A percentile compares a stretch with the other conserved stretches of the same genome.
phyloP scores from a whole-genome alignment of 2,113 vertebrate species.

The Daphoenositta chrysoptera region DNA sequence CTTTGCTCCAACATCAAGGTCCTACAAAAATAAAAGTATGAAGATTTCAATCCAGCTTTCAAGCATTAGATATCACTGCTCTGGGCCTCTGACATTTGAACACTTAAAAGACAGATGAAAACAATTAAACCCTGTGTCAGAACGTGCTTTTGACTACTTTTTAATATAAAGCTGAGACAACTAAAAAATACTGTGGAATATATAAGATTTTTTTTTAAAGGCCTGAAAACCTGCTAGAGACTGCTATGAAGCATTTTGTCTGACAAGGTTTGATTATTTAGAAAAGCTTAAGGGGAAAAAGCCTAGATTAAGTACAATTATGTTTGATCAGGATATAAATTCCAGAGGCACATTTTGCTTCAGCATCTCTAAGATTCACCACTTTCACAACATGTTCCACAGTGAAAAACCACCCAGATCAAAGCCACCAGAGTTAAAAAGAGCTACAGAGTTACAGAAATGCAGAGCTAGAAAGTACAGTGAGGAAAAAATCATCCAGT shows the following conservation, averaged over 20 bases:
- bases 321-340: not conserved
- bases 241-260: not conserved
- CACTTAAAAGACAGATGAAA: not conserved
- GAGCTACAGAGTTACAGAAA: not conserved
- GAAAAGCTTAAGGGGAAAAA: not conserved
- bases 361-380: not conserved
- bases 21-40: slow-evolving; percentile 69
- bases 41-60: not conserved
- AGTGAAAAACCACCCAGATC: not conserved
- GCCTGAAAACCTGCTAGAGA: not conserved
- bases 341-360: not conserved
- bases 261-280: not conserved
- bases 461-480: not conserved
- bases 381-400: not conserved
- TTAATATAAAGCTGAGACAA: not conserved
- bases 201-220: not conserved
- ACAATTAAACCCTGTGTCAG: not conserved
- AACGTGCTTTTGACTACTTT: not conserved
- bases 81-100: not conserved
- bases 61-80: not conserved
- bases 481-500: not conserved
- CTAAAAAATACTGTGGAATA: not conserved
- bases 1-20: slow-evolving; percentile 83
- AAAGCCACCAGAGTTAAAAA: not conserved
- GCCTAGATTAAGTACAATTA: not conserved